These are phyloP conservation scores for Synanthedon myopaeformis DNA, from an alignment of 2,888 invertebrate species.

Conservation along the genomic window DNA sequence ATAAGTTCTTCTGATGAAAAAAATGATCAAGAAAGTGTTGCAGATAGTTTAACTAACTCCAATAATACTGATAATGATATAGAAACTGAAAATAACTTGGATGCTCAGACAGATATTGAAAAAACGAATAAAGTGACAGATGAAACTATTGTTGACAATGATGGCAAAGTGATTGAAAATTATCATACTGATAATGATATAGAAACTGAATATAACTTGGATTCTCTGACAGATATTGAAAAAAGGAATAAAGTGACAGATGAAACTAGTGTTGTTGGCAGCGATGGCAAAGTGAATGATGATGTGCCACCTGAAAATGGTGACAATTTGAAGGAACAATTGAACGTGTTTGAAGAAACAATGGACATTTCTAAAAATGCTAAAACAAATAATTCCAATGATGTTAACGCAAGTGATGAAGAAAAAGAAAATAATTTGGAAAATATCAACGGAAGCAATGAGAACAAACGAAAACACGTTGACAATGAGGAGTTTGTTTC, in stretches of 20 bases:
- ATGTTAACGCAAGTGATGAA: neutral
- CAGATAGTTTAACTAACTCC: constrained; percentile 19
- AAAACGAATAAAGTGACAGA: constrained; percentile 1
- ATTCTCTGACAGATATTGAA: neutral
- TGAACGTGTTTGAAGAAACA: neutral
- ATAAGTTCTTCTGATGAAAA: neutral
- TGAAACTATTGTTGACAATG: constrained; percentile 2
- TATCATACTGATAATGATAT: constrained; percentile 1
- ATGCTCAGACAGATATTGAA: neutral
- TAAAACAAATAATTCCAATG: neutral
- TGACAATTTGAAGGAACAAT: neutral
- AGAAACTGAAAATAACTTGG: neutral
- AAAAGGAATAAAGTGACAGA: constrained; percentile 2
- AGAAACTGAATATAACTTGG: neutral
- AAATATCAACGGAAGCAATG: constrained; percentile 3
- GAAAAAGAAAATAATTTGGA: neutral
- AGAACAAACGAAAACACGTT: constrained; percentile 43
- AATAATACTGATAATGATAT: constrained; percentile 4
- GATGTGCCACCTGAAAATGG: no score
- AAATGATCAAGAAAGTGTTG: constrained; percentile 3
- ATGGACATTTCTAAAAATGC: neutral
- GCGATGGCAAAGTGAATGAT: neutral
- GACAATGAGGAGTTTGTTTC: constrained; percentile 17
- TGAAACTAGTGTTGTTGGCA: no score
- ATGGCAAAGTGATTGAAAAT: neutral